These are phyloP conservation scores for Thalpophila matura DNA, from an alignment of 2,888 invertebrate genomes.

Conservation along the genomic window DNA sequence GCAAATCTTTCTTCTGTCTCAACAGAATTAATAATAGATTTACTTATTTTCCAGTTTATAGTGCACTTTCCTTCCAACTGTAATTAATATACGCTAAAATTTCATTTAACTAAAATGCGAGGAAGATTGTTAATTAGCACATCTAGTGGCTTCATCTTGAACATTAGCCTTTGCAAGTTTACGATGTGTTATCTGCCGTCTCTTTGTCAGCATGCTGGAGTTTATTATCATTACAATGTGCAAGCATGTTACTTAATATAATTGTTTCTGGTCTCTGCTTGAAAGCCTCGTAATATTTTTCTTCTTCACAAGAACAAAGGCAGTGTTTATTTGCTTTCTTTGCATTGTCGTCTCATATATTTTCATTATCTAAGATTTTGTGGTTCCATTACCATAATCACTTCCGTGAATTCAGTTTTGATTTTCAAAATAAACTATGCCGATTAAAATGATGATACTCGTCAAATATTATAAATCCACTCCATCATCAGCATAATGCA, in stretches of 20 bases:
- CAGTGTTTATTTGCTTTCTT: not conserved
- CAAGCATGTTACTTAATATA: conserved; percentile 14
- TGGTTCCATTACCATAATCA: not conserved
- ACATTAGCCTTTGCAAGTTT: conserved; percentile 58
- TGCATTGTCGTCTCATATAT: not conserved
- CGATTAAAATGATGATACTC: not conserved
- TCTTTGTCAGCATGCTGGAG: conserved; percentile 37
- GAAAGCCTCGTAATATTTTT: not conserved
- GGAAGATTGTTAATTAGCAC: conserved; percentile 33
- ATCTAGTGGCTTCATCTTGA: conserved; percentile 45
- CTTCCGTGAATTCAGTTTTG: not conserved
- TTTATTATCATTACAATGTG: conserved; percentile 34
- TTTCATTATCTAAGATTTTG: not conserved
- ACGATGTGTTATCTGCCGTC: conserved; percentile 50
- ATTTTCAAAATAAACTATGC: not conserved
- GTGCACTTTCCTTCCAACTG: conserved; percentile 21
- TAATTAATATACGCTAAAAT: conserved; percentile 39
- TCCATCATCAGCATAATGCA: not conserved
- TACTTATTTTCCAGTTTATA: conserved; percentile 34
- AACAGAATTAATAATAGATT: conserved; percentile 36
- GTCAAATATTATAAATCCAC: not conserved
- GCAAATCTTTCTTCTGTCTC: conserved; percentile 23
- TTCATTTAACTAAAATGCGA: conserved; percentile 32
- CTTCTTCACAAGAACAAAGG: not conserved
- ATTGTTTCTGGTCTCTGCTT: conserved; percentile 2